These are phyloP conservation scores for Callocephalon fimbriatum DNA, from an alignment of 2,113 vertebrate genomes.

Conservation along the genomic window DNA sequence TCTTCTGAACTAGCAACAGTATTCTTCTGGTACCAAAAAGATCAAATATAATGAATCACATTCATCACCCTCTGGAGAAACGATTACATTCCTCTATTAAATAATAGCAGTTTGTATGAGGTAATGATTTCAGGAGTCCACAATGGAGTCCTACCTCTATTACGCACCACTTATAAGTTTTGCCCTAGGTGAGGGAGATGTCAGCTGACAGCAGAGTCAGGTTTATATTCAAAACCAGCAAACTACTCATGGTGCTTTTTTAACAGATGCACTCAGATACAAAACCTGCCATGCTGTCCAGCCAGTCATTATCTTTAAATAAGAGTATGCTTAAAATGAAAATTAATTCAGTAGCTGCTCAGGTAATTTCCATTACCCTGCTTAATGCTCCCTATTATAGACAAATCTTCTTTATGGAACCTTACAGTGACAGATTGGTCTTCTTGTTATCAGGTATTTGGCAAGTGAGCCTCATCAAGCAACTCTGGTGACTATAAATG, in stretches of 20 bases:
- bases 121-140: conserved; percentile 2
- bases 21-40: neutral
- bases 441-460: conserved; percentile 53
- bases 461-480: conserved; percentile 41
- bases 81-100: conserved; percentile 1
- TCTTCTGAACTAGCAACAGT: neutral
- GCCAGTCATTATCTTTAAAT: conserved; percentile 22
- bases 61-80: conserved; percentile 25
- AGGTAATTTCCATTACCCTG: conserved; percentile 39
- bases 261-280: conserved; percentile 26
- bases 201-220: neutral
- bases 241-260: neutral
- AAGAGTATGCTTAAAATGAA: conserved; percentile 45
- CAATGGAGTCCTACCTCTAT: neutral
- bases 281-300: conserved; percentile 1
- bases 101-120: neutral
- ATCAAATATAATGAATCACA: conserved; percentile 15
- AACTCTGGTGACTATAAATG: neutral
- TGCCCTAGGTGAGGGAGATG: neutral
- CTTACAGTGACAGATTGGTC: conserved; percentile 51
- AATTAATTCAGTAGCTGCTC: conserved; percentile 58
- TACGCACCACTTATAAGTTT: neutral
- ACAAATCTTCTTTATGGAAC: conserved; percentile 59
- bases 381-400: conserved; percentile 36
- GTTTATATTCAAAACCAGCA: neutral